Evolutionary conservation across 1,140 invertebrate species (phyloP).

Genomic region (Chionoecetes opilio): DNA sequence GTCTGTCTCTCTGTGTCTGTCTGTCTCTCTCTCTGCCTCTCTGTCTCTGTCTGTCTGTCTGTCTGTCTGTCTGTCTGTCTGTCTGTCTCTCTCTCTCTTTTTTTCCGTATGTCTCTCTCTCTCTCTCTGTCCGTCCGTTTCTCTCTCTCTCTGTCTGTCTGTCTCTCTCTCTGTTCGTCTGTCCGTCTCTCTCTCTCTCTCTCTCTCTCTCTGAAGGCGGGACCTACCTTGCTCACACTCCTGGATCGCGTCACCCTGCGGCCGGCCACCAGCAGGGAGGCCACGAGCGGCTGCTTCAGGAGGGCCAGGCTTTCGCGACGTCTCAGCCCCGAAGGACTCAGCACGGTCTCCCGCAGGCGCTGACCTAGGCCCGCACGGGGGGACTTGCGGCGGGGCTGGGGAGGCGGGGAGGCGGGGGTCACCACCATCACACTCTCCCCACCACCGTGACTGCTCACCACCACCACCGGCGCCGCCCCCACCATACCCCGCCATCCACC

Average conservation of each 20-base stretch:
- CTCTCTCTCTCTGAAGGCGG: not conserved
- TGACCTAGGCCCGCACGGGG: slow-evolving; percentile 62
- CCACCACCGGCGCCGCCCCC: slow-evolving; percentile 65
- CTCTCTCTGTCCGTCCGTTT: too few relatives aligned
- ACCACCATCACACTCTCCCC: slow-evolving; percentile 71
- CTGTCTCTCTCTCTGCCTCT: slow-evolving; percentile 34
- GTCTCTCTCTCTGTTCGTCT: slow-evolving; percentile 45
- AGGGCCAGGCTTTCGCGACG: slow-evolving; percentile 65
- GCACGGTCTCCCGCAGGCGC: slow-evolving; percentile 61
- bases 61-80: slow-evolving; percentile 32
- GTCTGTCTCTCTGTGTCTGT: not conserved
- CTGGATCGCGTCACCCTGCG: slow-evolving; percentile 73
- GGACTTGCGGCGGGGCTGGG: slow-evolving; percentile 44
- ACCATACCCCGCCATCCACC: not conserved
- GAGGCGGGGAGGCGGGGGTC: slow-evolving; percentile 58
- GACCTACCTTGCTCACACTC: slow-evolving; percentile 74
- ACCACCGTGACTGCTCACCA: slow-evolving; percentile 65
- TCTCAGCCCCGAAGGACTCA: slow-evolving; percentile 57
- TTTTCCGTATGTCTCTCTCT: too few relatives aligned
- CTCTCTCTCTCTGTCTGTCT: slow-evolving; percentile 18
- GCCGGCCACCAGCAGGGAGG: slow-evolving; percentile 67
- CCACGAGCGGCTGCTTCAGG: slow-evolving; percentile 66
- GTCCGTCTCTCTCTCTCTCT: not conserved
- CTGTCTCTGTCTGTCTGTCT: slow-evolving; percentile 33
- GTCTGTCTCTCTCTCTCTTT: not conserved